Evolutionary conservation across 2,797 vertebrate species (phyloP), one percentile per base, ranked within the genome.

Genomic region (Centroberyx gerrardi): DNA sequence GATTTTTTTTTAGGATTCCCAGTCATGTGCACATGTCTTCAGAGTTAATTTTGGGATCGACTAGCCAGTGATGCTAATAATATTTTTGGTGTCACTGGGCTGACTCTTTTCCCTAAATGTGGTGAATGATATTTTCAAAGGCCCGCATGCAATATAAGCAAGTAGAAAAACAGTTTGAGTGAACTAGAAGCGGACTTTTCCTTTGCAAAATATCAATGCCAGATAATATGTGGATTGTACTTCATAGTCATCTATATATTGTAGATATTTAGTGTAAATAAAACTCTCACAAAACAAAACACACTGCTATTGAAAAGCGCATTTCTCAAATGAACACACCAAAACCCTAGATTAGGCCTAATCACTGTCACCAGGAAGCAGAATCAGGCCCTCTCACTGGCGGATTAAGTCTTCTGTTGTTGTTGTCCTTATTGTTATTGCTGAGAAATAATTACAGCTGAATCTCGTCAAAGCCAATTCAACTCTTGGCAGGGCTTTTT

Each of bases 381-480:
- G 90, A 89, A 91, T 93, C 90, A 81, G 92, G 88, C 88, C 92
- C 93, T 94, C 94, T 95, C 95, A 92, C 92, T 94, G 92, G 91
- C 91, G 92, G 94, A 95, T 96, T 96, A 95, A 93, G 90, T 91
- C 91, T 89, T 93, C 93, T 87, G 91, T 91, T 94, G 92, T 93
- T 95, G 93, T 95, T 93, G 91, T 95, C 91, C 82, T 93, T 87
- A 94, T 95, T 95, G 94, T 95, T 94, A 90, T 87, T 88, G 93
- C 92, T 81, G 88, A 93, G 91, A 94, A 96, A 95, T 95, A 95
- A 95, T 95, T 95, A 95, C 93, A 89, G 92, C 92, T 75, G 89
- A 94, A 95, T 95, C 93, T 95, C 93, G 93, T 94, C 93, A 94
- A 95, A 95, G 93, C 90, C 93, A 93, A 91, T 94, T 93, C 94